Evolutionary conservation across 30 jellyfish, hydroid and myxozoan genomes (phyloP).

Genomic region (Hydractinia symbiolongicarpus): DNA sequence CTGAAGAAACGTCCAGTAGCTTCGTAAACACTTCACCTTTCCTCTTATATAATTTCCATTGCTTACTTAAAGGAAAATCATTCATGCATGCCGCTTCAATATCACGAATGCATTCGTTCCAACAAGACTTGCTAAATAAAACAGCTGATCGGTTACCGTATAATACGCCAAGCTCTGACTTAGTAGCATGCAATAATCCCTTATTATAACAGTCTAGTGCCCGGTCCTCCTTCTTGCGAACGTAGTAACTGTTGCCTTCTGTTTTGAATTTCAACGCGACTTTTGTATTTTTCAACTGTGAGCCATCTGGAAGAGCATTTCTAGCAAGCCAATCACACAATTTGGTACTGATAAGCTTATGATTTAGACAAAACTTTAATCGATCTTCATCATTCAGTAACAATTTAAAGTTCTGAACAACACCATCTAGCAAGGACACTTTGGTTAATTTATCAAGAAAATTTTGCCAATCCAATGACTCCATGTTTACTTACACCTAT

Average conservation of each 20-base stretch:
- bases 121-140: constrained; percentile 26
- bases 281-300: constrained; percentile 21
- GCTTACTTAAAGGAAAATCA: constrained; percentile 36
- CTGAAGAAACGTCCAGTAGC: not conserved
- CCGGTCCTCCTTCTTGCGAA: constrained; percentile 27
- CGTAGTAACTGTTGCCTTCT: constrained; percentile 51
- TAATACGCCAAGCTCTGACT: constrained; percentile 32
- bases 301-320: not conserved
- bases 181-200: constrained; percentile 31
- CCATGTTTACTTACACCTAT: constrained; percentile 4
- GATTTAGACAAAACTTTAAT: not conserved
- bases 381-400: not conserved
- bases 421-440: not conserved
- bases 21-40: constrained; percentile 24
- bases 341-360: not conserved
- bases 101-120: constrained; percentile 56
- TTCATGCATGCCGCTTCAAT: constrained; percentile 42
- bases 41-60: constrained; percentile 33
- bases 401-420: not conserved
- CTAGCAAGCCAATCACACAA: constrained; percentile 6
- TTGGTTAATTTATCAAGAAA: constrained; percentile 18
- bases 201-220: constrained; percentile 66
- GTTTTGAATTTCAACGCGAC: constrained; percentile 27
- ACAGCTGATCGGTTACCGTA: constrained; percentile 93
- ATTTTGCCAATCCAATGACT: constrained; percentile 27